Percentiles rank a stretch among this genome's conserved stretches.
Conservation (phyloP, 2,113 vertebrate genomes). For the Macrotus californicus region DNA sequence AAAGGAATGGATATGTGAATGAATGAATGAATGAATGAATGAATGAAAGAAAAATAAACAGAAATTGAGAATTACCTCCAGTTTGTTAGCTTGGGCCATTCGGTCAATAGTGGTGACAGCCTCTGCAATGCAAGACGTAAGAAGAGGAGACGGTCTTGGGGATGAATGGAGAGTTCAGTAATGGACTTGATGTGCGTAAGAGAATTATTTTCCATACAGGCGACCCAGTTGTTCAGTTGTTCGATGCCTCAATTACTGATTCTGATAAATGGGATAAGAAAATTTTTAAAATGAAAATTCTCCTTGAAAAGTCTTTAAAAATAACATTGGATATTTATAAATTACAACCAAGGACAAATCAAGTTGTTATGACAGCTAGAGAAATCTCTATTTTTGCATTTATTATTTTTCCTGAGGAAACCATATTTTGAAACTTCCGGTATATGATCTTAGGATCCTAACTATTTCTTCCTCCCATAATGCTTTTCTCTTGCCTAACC, state of each 20-base stretch:
- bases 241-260: not conserved
- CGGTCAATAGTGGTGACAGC: not conserved
- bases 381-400: conserved; percentile 15
- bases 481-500: conserved; percentile 22
- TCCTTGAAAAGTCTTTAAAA: conserved; percentile 17
- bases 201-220: not conserved
- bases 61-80: not conserved
- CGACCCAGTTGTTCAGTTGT: not conserved
- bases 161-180: not conserved
- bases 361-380: not conserved
- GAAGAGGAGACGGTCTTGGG: not conserved
- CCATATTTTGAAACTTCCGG: conserved; percentile 15
- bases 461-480: not conserved
- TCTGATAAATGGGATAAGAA: not conserved
- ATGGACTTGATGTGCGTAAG: not conserved
- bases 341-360: conserved; percentile 18
- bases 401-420: conserved; percentile 41
- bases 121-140: not conserved
- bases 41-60: not conserved
- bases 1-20: not conserved
- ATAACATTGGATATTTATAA: not conserved
- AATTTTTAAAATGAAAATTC: not conserved
- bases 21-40: not conserved
- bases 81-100: not conserved
- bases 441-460: conserved; percentile 17